Percentiles rank a stretch among this genome's conserved stretches.
phyloP scores from a whole-genome alignment of 1,140 invertebrate genomes.

The Pogonognathellus flavescens region DNA sequence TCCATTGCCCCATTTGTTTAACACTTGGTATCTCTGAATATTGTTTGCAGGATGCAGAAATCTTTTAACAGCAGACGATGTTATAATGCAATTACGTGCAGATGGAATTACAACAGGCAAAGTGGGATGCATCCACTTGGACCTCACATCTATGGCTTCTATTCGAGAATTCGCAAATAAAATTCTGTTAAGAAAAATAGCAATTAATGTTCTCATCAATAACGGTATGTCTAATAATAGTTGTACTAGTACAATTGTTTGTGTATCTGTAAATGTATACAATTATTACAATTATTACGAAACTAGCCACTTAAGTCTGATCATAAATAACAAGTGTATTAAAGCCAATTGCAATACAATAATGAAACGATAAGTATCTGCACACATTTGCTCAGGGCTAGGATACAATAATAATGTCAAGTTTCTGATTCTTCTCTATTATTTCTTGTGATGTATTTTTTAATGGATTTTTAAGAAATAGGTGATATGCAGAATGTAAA shows the following conservation, averaged over 20 bases:
- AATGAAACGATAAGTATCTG: too few species aligned
- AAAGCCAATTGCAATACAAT: too few species aligned
- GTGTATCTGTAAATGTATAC: background rate
- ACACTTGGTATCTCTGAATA: background rate
- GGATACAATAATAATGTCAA: too few species aligned
- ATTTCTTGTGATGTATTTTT: too few species aligned
- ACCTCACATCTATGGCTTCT: conserved; percentile 80
- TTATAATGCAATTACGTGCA: conserved; percentile 73
- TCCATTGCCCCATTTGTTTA: too few species aligned
- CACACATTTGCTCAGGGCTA: too few species aligned
- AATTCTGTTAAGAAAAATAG: conserved; percentile 76
- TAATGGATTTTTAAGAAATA: too few species aligned
- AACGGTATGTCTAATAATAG: conserved; percentile 76
- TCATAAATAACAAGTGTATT: too few species aligned
- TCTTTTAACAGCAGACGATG: conserved; percentile 74
- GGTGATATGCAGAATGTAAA: too few species aligned
- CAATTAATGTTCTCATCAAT: conserved; percentile 84
- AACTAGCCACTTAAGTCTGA: too few species aligned
- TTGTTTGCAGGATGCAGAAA: conserved; percentile 73
- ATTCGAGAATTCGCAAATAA: conserved; percentile 81
- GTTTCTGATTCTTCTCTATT: too few species aligned
- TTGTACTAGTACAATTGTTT: background rate
- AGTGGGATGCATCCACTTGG: conserved; percentile 72
- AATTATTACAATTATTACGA: too few species aligned
- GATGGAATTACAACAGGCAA: conserved; percentile 72